Base-by-base conservation (phyloP, 1,140 invertebrate species). In the Propsilocerus akamusi region DNA sequence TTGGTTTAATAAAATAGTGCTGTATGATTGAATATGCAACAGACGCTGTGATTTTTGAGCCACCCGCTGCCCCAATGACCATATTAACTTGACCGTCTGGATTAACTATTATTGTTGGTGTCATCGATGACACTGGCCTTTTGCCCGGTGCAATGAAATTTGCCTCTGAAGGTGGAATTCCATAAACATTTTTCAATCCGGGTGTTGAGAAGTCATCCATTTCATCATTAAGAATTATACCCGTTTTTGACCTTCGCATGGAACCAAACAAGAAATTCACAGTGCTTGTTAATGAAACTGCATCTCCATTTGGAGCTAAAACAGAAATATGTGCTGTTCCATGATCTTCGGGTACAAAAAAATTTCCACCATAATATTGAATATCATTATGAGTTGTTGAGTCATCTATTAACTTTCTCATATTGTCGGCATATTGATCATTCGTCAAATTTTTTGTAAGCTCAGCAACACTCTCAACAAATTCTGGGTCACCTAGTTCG, bases 131-230 rank as follows among this genome's bases (percentile, higher is more conserved):
- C 51, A 96, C 62, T 0, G 95, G 85, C 12, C 88, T 68, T 64
- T 97, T 97, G 11, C 81, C 80, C 10, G 82, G 79, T 52, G 68
- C 63, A 37, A 97, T 88, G 55, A 78, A 81, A 68, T 98, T 98
- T 6, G 80, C 77, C 1, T 71, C 72, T 26, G 81, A 86, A 0
- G 86, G 80, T 8, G 83, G 79, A 26, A 96, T 56, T 0, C 80
- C 82, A 61, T 86, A 95, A 49, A 74, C 77, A 68, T 90, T 97
- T 2, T 71, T 66, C 53, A 77, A 71, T 2, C 78, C 79, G 0
- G 87, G 83, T 5, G 81, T 77, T 0, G 88, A 87, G 65, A 99
- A 98, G 62, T 98, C 94, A 62, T 97, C 89, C 92, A 98, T 97
- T 52, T 83, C 81, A 62, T 89, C 82, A 68, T 98, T 99, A 55